These are phyloP conservation scores for Dendronephthya gigantea DNA, from an alignment of 64 coral and sea anemone genomes.

Conservation along the genomic window DNA sequence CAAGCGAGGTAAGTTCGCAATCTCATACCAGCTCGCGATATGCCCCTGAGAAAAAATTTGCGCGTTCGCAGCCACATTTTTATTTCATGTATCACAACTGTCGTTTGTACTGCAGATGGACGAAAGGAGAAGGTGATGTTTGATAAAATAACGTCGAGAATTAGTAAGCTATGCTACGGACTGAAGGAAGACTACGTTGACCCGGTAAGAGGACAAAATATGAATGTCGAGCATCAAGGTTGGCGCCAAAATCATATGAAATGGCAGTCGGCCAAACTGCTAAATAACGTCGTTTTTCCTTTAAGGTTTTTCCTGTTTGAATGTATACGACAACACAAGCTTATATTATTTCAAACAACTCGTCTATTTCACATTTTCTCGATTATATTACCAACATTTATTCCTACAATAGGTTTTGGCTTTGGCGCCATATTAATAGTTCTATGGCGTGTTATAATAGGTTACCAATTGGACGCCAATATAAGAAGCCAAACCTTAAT, in stretches of 20 bases:
- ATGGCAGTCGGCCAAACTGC: not conserved
- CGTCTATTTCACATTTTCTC: not conserved
- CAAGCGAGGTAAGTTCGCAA: slow-evolving; percentile 32
- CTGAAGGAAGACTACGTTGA: slow-evolving; percentile 76
- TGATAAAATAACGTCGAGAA: slow-evolving; percentile 85
- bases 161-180: slow-evolving; percentile 63
- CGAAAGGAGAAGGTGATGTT: slow-evolving; percentile 49
- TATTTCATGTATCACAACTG: not conserved
- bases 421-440: not conserved
- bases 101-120: slow-evolving; percentile 50
- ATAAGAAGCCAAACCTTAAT: no score
- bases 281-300: not conserved
- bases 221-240: not conserved
- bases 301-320: not conserved
- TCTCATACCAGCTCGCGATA: not conserved
- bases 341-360: not conserved
- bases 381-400: not conserved
- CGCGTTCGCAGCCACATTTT: not conserved
- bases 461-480: no score
- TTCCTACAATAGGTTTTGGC: not conserved
- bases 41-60: not conserved
- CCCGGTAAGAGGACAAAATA: slow-evolving; percentile 48
- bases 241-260: not conserved
- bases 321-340: not conserved
- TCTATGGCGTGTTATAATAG: not conserved